Evolutionary conservation across 2,888 invertebrate genomes (phyloP).

Genomic region (Clunio marinus): DNA sequence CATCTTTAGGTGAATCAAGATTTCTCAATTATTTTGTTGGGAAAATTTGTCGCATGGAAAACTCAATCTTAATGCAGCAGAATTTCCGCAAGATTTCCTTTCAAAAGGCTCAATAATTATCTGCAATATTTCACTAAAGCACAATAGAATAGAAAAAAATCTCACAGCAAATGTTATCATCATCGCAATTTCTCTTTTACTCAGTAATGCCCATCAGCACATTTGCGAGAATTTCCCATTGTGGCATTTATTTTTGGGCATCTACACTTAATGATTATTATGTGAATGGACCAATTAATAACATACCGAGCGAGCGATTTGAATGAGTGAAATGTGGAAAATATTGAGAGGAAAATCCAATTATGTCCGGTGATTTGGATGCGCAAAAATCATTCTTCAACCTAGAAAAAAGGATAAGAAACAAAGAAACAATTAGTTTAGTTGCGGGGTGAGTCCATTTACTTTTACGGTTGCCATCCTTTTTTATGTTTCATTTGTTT

Average conservation of each 20-base stretch:
- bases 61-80: no score
- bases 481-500: not conserved
- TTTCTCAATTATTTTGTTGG: no score
- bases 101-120: constrained; percentile 13
- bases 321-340: constrained; percentile 35
- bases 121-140: constrained; percentile 15
- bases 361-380: no score
- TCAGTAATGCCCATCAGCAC: constrained; percentile 5
- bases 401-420: not conserved
- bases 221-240: constrained; percentile 19
- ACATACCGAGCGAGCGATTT: constrained; percentile 33
- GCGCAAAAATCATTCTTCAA: not conserved
- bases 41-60: no score
- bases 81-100: no score
- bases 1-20: no score
- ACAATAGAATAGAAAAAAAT: not conserved
- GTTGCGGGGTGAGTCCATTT: constrained; percentile 19
- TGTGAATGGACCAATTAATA: constrained; percentile 37
- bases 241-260: constrained; percentile 18
- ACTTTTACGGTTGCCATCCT: constrained; percentile 11
- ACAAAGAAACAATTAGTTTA: constrained; percentile 22
- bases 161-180: not conserved
- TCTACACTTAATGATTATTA: constrained; percentile 13
- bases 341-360: constrained; percentile 23
- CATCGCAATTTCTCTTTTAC: no score